Base-by-base conservation (phyloP, 2,113 vertebrate genomes). In the Pelobates fuscus region DNA sequence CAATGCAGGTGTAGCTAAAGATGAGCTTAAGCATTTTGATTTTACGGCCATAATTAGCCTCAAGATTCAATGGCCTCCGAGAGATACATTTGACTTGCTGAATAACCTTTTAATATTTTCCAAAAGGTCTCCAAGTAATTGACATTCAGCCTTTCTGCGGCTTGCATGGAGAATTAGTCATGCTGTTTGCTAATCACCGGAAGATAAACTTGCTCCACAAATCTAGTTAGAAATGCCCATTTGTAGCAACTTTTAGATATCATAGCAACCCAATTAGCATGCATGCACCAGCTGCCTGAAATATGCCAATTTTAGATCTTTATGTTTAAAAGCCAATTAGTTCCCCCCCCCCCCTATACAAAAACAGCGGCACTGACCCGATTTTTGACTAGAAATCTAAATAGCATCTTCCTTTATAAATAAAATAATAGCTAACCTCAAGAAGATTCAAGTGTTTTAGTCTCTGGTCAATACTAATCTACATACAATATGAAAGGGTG, bases 121-220 rank as follows among this genome's bases (percentile, higher is more conserved):
- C 44, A 74, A 67, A 84, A 78, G 77, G 79, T 74, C 82, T 71
- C 71, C 64, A 63, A 82, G 81, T 81, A 0, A 66, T 18, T 79
- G 61, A 52, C 70, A 77, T 60, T 82, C 67, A 77, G 21, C 60
- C 68, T 79, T 78, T 77, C 32, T 72, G 64, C 43, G 70, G 67
- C 78, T 66, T 70, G 80, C 81, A 58, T 75, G 49, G 83, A 83
- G 64, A 70, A 73, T n/a, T 0, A 5, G 71, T 69, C 61, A 11
- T 72, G 77, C 80, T 20, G 65, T 44, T 80, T 78, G 82, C 82
- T 84, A 83, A 89, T 82, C 70, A 85, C 89, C 87, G 84, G 86
- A 85, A 87, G 79, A 83, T 71, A 83, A 89, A 71, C 83, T 79
- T 87, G 80, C 81, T 82, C 83, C 67, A 55, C 71, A 80, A 79